phyloP scores from a whole-genome alignment of 2,113 vertebrate species.

The Vulpes ferrilata region DNA sequence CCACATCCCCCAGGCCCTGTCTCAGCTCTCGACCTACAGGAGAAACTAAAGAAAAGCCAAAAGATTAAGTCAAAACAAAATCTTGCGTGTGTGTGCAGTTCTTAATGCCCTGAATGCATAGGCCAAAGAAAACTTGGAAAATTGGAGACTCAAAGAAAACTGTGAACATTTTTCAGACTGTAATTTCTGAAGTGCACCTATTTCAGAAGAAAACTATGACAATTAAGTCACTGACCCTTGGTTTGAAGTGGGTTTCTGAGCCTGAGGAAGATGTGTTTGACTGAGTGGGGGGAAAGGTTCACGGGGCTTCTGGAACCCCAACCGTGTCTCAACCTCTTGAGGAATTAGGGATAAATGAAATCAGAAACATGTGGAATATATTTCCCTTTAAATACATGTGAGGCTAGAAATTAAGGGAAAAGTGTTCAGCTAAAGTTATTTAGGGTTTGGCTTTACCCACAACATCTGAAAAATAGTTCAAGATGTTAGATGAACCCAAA shows the following conservation, averaged over 20 bases:
- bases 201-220: neutral
- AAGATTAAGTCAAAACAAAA: constrained; percentile 59
- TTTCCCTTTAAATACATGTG: constrained; percentile 67
- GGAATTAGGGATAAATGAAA: constrained; percentile 73
- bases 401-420: constrained; percentile 77
- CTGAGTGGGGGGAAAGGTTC: neutral
- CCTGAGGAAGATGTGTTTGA: constrained; percentile 27
- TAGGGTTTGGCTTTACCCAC: constrained; percentile 70
- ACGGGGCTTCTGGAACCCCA: constrained; percentile 57
- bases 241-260: constrained; percentile 23
- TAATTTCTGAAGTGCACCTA: neutral
- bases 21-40: neutral
- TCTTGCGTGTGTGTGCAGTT: neutral
- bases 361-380: constrained; percentile 77
- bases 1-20: neutral
- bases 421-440: constrained; percentile 79
- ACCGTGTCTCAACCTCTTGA: constrained; percentile 62
- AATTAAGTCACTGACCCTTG: neutral
- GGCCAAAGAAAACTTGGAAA: constrained; percentile 24
- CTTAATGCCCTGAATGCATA: neutral
- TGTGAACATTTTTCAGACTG: neutral
- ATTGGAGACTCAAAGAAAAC: neutral
- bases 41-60: constrained; percentile 23
- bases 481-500: constrained; percentile 77
- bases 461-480: constrained; percentile 80